Evolutionary conservation across 2,888 invertebrate species (phyloP).

Genomic region (Megamerina dolium): DNA sequence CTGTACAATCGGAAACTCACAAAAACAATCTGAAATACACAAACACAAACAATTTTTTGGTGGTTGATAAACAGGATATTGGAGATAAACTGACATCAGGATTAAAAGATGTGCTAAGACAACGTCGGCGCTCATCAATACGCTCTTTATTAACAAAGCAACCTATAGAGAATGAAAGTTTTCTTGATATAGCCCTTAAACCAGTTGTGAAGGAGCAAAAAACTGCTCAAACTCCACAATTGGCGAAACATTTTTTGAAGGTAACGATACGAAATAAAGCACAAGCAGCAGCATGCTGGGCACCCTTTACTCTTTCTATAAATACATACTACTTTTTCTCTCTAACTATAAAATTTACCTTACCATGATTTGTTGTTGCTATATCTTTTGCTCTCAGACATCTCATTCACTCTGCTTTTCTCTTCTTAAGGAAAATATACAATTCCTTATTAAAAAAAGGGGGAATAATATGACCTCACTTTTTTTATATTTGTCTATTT

Average conservation of each 20-base stretch:
- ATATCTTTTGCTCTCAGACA: background rate
- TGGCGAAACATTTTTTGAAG: slow-evolving; percentile 41
- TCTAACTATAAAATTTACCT: background rate
- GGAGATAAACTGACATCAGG: no score
- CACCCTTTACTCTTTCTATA: background rate
- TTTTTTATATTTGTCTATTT: no score
- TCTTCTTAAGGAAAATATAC: no score
- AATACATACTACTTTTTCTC: background rate
- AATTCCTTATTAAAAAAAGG: no score
- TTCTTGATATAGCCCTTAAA: slow-evolving; percentile 58
- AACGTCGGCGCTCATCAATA: slow-evolving; percentile 46
- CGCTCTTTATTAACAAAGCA: slow-evolving; percentile 47
- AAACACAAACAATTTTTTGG: no score
- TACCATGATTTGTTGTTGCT: background rate
- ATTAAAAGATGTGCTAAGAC: slow-evolving; percentile 35
- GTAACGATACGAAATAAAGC: slow-evolving; percentile 25
- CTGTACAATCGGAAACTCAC: no score
- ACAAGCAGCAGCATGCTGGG: background rate
- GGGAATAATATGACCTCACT: no score
- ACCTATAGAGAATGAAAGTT: slow-evolving; percentile 53
- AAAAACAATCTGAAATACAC: no score
- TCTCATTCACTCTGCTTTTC: no score
- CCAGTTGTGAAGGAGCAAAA: slow-evolving; percentile 52
- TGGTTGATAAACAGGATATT: no score
- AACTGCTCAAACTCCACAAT: slow-evolving; percentile 42